These are phyloP conservation scores for Rhynchonycteris naso DNA, from an alignment of 2,797 vertebrate genomes.

Conservation along the genomic window DNA sequence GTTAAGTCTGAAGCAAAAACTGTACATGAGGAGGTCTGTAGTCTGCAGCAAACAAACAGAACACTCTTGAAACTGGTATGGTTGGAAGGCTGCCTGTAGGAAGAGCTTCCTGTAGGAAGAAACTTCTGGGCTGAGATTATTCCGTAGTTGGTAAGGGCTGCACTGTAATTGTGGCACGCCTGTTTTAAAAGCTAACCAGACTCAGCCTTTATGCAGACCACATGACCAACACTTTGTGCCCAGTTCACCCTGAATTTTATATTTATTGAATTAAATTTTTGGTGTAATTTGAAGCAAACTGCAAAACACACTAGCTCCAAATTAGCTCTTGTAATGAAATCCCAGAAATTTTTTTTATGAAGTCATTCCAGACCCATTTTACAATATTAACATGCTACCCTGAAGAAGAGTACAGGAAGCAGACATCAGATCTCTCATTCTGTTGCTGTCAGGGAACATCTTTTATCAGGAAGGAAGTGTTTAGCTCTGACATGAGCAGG, in stretches of 20 bases:
- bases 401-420: neutral
- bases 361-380: neutral
- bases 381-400: neutral
- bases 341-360: neutral
- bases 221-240: neutral
- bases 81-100: neutral
- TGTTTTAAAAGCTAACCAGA: neutral
- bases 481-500: neutral
- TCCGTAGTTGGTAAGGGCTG: fast-evolving
- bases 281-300: neutral
- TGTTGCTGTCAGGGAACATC: neutral
- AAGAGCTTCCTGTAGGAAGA: neutral
- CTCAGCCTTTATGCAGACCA: too few relatives aligned
- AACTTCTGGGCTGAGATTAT: neutral
- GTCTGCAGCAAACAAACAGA: too few relatives aligned
- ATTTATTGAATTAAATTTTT: neutral
- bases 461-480: neutral
- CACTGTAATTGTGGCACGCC: neutral
- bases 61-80: neutral
- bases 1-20: neutral
- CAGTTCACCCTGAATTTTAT: neutral
- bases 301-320: neutral
- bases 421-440: neutral
- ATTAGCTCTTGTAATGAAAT: neutral
- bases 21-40: neutral